phyloP scores from a whole-genome alignment of 2,888 invertebrate genomes.

The Leuctra nigra region DNA sequence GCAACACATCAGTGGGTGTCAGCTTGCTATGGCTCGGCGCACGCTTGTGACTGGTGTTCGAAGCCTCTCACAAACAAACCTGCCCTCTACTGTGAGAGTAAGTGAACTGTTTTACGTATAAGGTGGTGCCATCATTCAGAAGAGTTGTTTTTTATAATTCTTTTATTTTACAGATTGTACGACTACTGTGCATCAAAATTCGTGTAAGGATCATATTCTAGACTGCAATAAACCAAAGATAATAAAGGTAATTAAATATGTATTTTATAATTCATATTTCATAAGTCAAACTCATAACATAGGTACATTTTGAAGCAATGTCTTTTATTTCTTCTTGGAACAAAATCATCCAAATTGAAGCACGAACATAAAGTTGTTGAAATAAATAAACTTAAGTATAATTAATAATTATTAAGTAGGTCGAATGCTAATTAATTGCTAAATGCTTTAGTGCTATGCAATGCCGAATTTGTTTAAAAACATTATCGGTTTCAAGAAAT shows the following conservation, averaged over 20 bases:
- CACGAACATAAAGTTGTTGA: too few relatives aligned
- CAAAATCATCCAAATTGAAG: too few relatives aligned
- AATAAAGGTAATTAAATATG: slow-evolving; percentile 23
- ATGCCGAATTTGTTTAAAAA: too few relatives aligned
- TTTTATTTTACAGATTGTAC: slow-evolving; percentile 65
- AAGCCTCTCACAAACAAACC: slow-evolving; percentile 73
- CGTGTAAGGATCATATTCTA: slow-evolving; percentile 80
- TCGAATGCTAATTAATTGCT: too few relatives aligned
- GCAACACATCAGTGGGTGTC: slow-evolving; percentile 69
- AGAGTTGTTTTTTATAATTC: slow-evolving; percentile 19
- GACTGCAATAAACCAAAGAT: slow-evolving; percentile 68
- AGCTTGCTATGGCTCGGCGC: slow-evolving; percentile 55
- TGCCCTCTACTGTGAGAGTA: slow-evolving; percentile 79
- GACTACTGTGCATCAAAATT: slow-evolving; percentile 77
- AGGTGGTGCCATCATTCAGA: neutral
- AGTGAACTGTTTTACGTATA: slow-evolving; percentile 37
- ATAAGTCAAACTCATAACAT: too few relatives aligned
- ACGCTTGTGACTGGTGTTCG: slow-evolving; percentile 70
- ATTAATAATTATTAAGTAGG: too few relatives aligned
- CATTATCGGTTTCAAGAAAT: too few relatives aligned
- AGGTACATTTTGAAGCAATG: too few relatives aligned
- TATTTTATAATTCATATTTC: too few relatives aligned
- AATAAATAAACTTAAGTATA: too few relatives aligned
- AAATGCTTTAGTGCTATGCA: too few relatives aligned
- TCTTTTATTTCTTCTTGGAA: too few relatives aligned